Evolutionary conservation across 1,140 invertebrate species (phyloP).

Genomic region (Drosophila arawakana): DNA sequence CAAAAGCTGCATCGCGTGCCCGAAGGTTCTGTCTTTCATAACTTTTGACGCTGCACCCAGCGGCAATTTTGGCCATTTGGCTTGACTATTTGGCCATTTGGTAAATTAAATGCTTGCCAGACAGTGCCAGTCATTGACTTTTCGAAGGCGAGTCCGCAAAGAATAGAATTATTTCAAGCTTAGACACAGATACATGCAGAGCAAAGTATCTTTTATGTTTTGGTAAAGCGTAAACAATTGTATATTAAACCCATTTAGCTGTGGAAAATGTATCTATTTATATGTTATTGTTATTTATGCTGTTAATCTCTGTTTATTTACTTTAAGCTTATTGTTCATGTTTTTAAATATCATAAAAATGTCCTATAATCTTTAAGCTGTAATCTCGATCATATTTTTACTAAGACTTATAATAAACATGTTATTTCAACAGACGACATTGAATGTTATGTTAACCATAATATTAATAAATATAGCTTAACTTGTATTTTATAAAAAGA

Average conservation of each 20-base stretch:
- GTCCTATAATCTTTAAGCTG: no score
- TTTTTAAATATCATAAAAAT: no score
- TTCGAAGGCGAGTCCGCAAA: slow-evolving; percentile 23
- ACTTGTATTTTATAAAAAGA: no score
- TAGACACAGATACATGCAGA: neutral
- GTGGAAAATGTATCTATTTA: neutral
- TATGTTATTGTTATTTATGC: neutral
- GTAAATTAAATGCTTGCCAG: slow-evolving; percentile 43
- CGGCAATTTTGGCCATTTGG: slow-evolving; percentile 15
- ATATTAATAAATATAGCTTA: no score
- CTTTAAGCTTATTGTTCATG: neutral
- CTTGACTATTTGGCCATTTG: slow-evolving; percentile 31
- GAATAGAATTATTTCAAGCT: slow-evolving; percentile 19
- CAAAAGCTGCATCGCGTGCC: slow-evolving; percentile 46
- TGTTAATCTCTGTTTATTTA: neutral
- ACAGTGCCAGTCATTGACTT: slow-evolving; percentile 18
- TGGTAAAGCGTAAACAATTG: neutral
- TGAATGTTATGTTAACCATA: no score
- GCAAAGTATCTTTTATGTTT: slow-evolving; percentile 1
- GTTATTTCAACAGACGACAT: no score
- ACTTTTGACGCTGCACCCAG: slow-evolving; percentile 56
- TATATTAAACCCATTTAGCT: neutral
- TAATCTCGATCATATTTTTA: no score
- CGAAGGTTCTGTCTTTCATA: slow-evolving; percentile 47
- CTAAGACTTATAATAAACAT: no score